phyloP scores from a whole-genome alignment of 2,113 vertebrate genomes.

The Thunnus thynnus region DNA sequence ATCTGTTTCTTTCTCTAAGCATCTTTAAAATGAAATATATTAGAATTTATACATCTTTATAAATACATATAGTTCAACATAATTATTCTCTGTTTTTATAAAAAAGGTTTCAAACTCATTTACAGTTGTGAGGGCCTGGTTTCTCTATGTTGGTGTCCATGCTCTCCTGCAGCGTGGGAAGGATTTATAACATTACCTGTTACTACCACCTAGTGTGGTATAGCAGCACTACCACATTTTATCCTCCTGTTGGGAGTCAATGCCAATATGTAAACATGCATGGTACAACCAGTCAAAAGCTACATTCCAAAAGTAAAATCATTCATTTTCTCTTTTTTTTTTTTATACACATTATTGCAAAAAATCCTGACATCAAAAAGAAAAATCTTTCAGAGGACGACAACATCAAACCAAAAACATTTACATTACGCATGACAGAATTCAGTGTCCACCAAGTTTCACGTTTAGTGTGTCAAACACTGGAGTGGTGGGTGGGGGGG shows the following conservation, averaged over 20 bases:
- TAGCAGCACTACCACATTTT: slow-evolving; percentile 79
- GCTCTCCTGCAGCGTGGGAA: slow-evolving; percentile 60
- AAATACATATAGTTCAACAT: slow-evolving; percentile 77
- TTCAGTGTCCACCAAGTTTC: slow-evolving; percentile 60
- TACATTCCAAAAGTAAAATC: slow-evolving; percentile 82
- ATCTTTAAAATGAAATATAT: slow-evolving; percentile 77
- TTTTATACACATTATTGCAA: slow-evolving; percentile 69
- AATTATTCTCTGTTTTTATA: slow-evolving; percentile 49
- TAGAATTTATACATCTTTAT: slow-evolving; percentile 72
- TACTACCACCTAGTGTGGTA: slow-evolving; percentile 85
- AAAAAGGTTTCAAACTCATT: slow-evolving; percentile 44
- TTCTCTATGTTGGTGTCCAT: slow-evolving; percentile 62
- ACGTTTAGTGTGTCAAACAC: slow-evolving; percentile 73
- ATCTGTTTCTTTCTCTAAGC: slow-evolving; percentile 61
- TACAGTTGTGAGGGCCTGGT: slow-evolving; percentile 50
- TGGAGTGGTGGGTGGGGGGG: slow-evolving; percentile 26
- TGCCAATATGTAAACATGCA: slow-evolving; percentile 83
- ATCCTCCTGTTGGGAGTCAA: slow-evolving; percentile 67
- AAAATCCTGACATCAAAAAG: slow-evolving; percentile 45
- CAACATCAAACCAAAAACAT: slow-evolving; percentile 66
- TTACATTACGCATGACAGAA: slow-evolving; percentile 69
- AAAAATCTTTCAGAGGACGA: slow-evolving; percentile 54
- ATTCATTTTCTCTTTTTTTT: slow-evolving; percentile 54
- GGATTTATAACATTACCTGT: slow-evolving; percentile 67
- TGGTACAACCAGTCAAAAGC: slow-evolving; percentile 72